Evolutionary conservation across 2,888 invertebrate species (phyloP).

Genomic region (Seira musarum): DNA sequence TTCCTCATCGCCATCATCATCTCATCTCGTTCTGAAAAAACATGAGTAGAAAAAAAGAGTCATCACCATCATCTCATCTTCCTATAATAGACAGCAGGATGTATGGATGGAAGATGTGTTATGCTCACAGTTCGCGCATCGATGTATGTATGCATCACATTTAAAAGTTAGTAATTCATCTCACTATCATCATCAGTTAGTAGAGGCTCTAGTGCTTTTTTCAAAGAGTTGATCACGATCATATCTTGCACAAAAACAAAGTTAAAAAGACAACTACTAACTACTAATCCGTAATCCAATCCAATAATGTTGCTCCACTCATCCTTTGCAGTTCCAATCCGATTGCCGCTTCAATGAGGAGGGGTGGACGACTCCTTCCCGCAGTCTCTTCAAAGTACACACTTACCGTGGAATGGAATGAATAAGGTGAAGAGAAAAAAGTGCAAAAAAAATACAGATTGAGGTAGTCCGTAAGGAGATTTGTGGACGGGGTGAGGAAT

Average conservation of each 20-base stretch:
- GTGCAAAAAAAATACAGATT: neutral
- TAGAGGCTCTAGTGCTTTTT: no score
- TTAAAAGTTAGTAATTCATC: no score
- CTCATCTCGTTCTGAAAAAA: no score
- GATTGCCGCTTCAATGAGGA: no score
- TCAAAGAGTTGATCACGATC: no score
- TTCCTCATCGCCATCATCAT: conserved; percentile 33
- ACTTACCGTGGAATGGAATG: neutral
- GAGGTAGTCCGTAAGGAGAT: neutral
- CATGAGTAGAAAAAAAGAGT: conserved; percentile 53
- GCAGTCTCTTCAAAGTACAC: conserved; percentile 43
- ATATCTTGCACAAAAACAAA: no score
- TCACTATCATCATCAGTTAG: no score
- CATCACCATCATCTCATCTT: conserved; percentile 48
- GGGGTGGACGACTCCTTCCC: conserved; percentile 15
- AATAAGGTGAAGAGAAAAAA: conserved; percentile 2
- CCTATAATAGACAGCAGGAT: conserved; percentile 53
- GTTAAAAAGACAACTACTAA: conserved; percentile 43
- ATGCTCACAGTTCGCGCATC: neutral
- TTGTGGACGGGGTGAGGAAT: neutral
- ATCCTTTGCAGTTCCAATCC: conserved; percentile 54
- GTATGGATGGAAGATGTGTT: conserved; percentile 26
- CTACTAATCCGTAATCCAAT: no score
- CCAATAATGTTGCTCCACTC: no score
- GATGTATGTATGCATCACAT: neutral